Evolutionary conservation across 2,113 vertebrate species (phyloP).

Genomic region (Antigone vipio): DNA sequence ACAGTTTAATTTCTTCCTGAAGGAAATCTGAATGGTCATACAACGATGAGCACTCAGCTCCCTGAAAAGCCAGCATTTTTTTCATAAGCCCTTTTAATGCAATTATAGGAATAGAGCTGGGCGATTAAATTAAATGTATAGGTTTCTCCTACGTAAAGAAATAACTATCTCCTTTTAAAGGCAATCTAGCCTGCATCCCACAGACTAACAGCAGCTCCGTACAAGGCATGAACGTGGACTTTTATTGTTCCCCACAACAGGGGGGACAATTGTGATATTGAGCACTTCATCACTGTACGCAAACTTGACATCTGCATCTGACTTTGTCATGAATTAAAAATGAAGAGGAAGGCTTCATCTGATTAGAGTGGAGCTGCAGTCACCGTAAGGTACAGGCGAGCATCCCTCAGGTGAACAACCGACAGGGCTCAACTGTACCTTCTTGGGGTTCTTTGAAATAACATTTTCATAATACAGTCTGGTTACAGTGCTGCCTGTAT

Average conservation of each 20-base stretch:
- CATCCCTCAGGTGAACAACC: background rate
- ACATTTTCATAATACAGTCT: background rate
- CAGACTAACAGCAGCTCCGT: background rate
- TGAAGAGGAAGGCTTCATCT: background rate
- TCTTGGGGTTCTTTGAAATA: background rate
- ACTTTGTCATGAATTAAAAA: background rate
- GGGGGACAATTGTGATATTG: background rate
- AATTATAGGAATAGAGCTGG: background rate
- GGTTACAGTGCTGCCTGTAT: background rate
- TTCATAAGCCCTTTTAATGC: background rate
- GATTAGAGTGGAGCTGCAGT: background rate
- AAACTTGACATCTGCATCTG: background rate
- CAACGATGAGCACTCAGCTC: background rate
- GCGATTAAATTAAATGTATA: background rate
- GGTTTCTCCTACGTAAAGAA: background rate
- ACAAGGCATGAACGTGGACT: background rate
- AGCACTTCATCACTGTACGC: background rate
- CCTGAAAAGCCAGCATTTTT: background rate
- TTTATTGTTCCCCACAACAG: background rate
- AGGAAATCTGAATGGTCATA: background rate
- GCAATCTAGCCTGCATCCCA: background rate
- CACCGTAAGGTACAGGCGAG: background rate
- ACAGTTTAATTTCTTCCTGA: background rate
- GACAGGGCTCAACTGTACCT: background rate
- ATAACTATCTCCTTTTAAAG: background rate